phyloP scores from a whole-genome alignment of 2,888 invertebrate species.

The Cheilosia pagana region DNA sequence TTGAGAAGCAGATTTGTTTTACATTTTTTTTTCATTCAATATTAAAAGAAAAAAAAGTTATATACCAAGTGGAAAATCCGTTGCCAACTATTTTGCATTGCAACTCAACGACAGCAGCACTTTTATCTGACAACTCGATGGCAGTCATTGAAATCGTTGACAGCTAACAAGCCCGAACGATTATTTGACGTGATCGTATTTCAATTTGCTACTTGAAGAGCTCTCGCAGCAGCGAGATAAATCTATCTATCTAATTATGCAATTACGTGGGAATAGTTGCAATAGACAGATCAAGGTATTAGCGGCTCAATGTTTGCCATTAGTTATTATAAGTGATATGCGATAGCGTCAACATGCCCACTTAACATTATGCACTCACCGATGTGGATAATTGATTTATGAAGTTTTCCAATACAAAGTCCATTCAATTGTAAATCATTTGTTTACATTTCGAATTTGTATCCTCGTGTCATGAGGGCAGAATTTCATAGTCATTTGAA shows the following conservation, averaged over 20 bases:
- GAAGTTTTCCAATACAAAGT: background rate
- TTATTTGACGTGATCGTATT: slow-evolving; percentile 61
- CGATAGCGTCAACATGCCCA: slow-evolving; percentile 36
- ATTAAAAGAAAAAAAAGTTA: background rate
- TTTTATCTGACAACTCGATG: slow-evolving; percentile 44
- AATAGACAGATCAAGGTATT: slow-evolving; percentile 56
- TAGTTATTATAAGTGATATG: slow-evolving; percentile 38
- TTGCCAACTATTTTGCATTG: slow-evolving; percentile 21
- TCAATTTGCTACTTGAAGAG: slow-evolving; percentile 56
- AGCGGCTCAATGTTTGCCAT: slow-evolving; percentile 29
- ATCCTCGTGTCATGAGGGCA: background rate
- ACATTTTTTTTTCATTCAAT: slow-evolving; percentile 14
- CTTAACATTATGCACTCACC: slow-evolving; percentile 13
- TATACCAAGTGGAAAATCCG: slow-evolving; percentile 15
- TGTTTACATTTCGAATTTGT: slow-evolving; percentile 4
- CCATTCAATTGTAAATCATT: background rate
- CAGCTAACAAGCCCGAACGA: slow-evolving; percentile 46
- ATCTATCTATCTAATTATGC: slow-evolving; percentile 56
- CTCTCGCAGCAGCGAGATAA: slow-evolving; percentile 29
- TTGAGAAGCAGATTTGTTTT: slow-evolving; percentile 37
- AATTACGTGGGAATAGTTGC: slow-evolving; percentile 44
- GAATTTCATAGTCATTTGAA: slow-evolving; percentile 20
- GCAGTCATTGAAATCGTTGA: slow-evolving; percentile 60
- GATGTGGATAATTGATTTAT: slow-evolving; percentile 12
- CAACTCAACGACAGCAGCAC: slow-evolving; percentile 39